A percentile compares a stretch with the other conserved stretches of the same genome.
These are phyloP conservation scores for Ormyrus nitidulus DNA, from an alignment of 2,888 invertebrate species.

Conservation along the genomic window DNA sequence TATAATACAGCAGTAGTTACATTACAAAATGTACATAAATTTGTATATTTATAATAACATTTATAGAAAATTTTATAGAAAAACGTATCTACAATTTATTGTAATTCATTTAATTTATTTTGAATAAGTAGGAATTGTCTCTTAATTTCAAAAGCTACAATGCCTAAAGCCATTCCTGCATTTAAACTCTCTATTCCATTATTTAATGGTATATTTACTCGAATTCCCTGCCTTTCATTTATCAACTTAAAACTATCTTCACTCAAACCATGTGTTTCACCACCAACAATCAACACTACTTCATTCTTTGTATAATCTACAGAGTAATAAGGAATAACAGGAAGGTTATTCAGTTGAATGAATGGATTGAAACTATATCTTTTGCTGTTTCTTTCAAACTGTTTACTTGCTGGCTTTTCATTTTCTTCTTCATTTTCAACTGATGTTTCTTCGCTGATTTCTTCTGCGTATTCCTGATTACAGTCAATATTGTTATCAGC, in stretches of 20 bases:
- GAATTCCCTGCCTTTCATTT: conserved; percentile 78
- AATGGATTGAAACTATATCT: not conserved
- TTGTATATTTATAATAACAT: not conserved
- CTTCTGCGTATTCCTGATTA: no score
- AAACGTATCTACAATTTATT: conserved; percentile 25
- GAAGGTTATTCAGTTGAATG: conserved; percentile 70
- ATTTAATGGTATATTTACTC: conserved; percentile 87
- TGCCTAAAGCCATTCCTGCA: conserved; percentile 87
- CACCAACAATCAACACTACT: conserved; percentile 87
- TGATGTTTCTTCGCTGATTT: not conserved
- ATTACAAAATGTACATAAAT: conserved; percentile 18
- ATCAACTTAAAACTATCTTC: conserved; percentile 82
- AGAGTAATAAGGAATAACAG: conserved; percentile 81
- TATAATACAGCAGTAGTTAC: conserved; percentile 4
- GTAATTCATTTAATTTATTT: conserved; percentile 12
- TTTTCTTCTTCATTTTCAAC: conserved; percentile 29
- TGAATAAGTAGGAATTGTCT: conserved; percentile 78
- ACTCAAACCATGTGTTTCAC: conserved; percentile 93
- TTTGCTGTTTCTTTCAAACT: not conserved
- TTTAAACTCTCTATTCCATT: conserved; percentile 90
- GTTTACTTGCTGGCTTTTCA: conserved; percentile 6
- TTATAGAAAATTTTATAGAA: conserved; percentile 12
- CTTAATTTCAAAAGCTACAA: conserved; percentile 90
- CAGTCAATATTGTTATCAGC: conserved; percentile 80
- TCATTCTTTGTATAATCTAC: conserved; percentile 78